Evolutionary conservation across 2,113 vertebrate species (phyloP).

Genomic region (Guaruba guarouba): DNA sequence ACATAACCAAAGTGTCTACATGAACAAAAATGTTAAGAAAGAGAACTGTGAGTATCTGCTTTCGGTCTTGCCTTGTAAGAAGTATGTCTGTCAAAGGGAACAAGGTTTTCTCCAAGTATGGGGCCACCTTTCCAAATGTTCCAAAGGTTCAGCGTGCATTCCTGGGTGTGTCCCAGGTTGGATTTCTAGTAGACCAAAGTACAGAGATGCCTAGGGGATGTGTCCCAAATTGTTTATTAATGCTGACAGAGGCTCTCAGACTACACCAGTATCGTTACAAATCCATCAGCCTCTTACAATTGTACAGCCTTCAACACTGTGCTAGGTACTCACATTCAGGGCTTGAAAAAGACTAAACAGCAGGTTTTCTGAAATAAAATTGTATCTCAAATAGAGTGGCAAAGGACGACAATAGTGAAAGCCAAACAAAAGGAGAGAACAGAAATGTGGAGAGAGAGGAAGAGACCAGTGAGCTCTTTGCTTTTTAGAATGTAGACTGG

Average conservation of each 20-base stretch:
- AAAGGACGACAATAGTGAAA: conserved; percentile 27
- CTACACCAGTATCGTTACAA: not conserved
- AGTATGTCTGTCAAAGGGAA: not conserved
- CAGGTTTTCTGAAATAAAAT: conserved; percentile 22
- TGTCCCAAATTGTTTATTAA: not conserved
- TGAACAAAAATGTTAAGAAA: not conserved
- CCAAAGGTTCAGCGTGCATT: not conserved
- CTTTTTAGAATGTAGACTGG: conserved; percentile 4
- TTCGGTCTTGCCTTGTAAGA: not conserved
- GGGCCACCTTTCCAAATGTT: not conserved
- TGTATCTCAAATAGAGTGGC: not conserved
- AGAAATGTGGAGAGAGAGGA: not conserved
- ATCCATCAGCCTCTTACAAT: not conserved
- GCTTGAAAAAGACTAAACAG: not conserved
- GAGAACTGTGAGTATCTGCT: not conserved
- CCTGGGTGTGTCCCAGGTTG: not conserved
- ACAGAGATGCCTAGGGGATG: not conserved
- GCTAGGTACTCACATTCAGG: not conserved
- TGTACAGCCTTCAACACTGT: not conserved
- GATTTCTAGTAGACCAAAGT: not conserved
- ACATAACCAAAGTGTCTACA: not conserved
- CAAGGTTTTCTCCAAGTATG: not conserved
- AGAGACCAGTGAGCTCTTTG: not conserved
- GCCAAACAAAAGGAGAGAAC: conserved; percentile 42
- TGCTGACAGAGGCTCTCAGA: not conserved